phyloP scores from a whole-genome alignment of 2,797 vertebrate species.

The Adelosebastes latens region DNA sequence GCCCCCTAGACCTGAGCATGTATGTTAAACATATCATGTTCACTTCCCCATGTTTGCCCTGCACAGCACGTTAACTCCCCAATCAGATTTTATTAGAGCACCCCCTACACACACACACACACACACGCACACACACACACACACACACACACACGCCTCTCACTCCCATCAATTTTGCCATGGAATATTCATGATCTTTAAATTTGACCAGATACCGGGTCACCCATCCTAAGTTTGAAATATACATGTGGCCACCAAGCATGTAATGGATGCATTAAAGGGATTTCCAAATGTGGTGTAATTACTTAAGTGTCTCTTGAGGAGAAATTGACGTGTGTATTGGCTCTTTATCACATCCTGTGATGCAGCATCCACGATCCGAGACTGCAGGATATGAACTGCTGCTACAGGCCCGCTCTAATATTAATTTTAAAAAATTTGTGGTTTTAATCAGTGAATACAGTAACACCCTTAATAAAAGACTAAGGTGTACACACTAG shows the following conservation, averaged over 20 bases:
- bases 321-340: constrained; percentile 18
- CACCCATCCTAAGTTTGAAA: constrained; percentile 42
- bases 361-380: constrained; percentile 3
- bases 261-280: constrained; percentile 61
- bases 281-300: constrained; percentile 50
- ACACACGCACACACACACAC: constrained; percentile 15
- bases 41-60: constrained; percentile 55
- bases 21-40: constrained; percentile 75
- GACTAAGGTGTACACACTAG: background rate
- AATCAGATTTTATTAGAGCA: constrained; percentile 52
- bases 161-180: constrained; percentile 21
- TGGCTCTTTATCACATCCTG: constrained; percentile 16
- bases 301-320: constrained; percentile 51
- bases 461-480: background rate
- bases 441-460: background rate
- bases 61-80: constrained; percentile 48
- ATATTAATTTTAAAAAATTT: background rate
- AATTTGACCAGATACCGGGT: constrained; percentile 38
- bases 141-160: constrained; percentile 4
- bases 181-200: constrained; percentile 61
- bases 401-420: background rate
- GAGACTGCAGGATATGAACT: background rate
- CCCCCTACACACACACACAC: background rate
- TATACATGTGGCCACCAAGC: constrained; percentile 60
- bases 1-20: constrained; percentile 57